Evolutionary conservation across 2,113 vertebrate species (phyloP).

Genomic region (Aspidoscelis tigris): DNA sequence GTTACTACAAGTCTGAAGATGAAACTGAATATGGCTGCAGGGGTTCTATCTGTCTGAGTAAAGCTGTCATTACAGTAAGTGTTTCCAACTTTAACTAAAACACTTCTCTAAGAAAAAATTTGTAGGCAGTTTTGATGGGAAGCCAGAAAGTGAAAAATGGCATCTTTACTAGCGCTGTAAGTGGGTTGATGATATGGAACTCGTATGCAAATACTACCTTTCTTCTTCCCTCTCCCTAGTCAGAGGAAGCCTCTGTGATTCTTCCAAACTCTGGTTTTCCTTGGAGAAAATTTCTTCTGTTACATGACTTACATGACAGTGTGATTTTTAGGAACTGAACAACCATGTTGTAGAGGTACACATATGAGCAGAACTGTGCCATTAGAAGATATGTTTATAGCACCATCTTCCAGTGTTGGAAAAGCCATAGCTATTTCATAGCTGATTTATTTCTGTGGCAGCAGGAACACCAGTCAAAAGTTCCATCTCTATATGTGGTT

Average conservation of each 20-base stretch:
- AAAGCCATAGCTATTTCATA: background rate
- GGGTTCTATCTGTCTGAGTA: slow-evolving; percentile 95
- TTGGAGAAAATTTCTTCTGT: too few relatives aligned
- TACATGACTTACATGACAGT: too few relatives aligned
- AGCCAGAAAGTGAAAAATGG: too few relatives aligned
- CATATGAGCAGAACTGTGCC: too few relatives aligned
- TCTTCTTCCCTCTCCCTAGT: too few relatives aligned
- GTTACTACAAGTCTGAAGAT: slow-evolving; percentile 97
- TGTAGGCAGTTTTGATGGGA: too few relatives aligned
- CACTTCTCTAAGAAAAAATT: too few relatives aligned
- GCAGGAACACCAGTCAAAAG: background rate
- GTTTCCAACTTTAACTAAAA: background rate
- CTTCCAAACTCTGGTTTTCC: too few relatives aligned
- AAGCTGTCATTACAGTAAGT: slow-evolving; percentile 95
- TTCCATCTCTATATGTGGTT: background rate
- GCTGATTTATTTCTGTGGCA: background rate
- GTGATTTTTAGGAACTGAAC: background rate
- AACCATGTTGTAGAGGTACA: background rate
- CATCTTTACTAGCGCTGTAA: too few relatives aligned
- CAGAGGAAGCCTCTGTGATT: too few relatives aligned
- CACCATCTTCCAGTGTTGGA: background rate
- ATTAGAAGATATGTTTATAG: background rate
- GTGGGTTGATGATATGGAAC: too few relatives aligned
- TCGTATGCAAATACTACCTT: too few relatives aligned
- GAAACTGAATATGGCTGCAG: slow-evolving; percentile 96